These are phyloP conservation scores for Artibeus lituratus DNA, from an alignment of 2,797 vertebrate genomes.

Conservation along the genomic window DNA sequence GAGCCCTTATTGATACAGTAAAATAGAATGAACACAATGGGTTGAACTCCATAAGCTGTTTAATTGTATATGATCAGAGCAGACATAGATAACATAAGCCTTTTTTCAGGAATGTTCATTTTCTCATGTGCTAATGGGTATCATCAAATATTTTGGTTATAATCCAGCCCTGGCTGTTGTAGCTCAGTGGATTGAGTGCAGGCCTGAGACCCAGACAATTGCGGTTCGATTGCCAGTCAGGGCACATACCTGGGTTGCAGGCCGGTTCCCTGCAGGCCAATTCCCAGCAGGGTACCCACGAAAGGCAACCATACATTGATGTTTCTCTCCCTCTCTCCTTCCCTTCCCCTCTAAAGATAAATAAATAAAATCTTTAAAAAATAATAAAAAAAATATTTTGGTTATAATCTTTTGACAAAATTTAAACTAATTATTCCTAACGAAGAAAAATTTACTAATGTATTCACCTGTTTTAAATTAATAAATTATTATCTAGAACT, in stretches of 20 bases:
- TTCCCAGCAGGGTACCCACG: too few species aligned
- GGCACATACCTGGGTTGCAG: too few species aligned
- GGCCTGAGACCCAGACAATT: too few species aligned
- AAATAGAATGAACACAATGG: neutral
- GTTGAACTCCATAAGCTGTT: neutral
- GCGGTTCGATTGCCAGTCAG: too few species aligned
- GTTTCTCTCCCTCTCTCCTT: too few species aligned
- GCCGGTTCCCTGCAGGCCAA: too few species aligned
- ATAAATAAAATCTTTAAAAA: too few species aligned
- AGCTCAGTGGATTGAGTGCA: too few species aligned
- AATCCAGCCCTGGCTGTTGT: too few species aligned
- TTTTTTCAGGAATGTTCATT: neutral
- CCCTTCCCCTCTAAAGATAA: too few species aligned
- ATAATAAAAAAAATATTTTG: neutral
- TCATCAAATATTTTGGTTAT: neutral
- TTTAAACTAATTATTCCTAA: neutral
- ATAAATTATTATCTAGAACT: neutral
- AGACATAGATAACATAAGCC: neutral
- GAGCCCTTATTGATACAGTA: neutral
- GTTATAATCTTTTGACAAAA: neutral
- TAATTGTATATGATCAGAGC: neutral
- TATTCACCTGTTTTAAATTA: neutral
- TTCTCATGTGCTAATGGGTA: neutral
- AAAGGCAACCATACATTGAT: too few species aligned
- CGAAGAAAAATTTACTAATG: neutral